phyloP scores from a whole-genome alignment of 2,797 vertebrate genomes.

The Neosilurus mollespiculum region DNA sequence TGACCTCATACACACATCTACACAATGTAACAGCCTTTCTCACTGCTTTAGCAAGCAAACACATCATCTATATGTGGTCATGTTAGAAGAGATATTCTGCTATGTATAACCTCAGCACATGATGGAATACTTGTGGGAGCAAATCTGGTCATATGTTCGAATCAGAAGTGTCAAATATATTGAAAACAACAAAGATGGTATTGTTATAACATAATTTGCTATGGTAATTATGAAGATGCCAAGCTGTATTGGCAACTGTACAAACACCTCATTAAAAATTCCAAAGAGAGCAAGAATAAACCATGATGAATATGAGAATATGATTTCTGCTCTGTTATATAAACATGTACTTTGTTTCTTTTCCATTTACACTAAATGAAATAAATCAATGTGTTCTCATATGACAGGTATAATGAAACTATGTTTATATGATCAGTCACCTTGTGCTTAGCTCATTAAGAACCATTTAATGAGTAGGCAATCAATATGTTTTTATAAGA shows the following conservation, averaged over 20 bases:
- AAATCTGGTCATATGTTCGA: background rate
- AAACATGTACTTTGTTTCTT: background rate
- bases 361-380: background rate
- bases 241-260: background rate
- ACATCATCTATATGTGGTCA: background rate
- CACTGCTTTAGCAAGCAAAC: background rate
- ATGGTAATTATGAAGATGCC: background rate
- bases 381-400: background rate
- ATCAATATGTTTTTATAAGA: background rate
- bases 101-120: constrained; percentile 8
- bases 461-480: background rate
- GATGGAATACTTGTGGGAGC: background rate
- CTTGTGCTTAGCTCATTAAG: background rate
- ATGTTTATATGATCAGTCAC: background rate
- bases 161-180: background rate
- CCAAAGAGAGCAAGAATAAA: background rate
- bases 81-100: background rate
- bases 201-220: background rate
- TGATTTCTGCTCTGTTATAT: background rate
- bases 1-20: constrained; percentile 47
- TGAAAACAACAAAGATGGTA: background rate
- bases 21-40: constrained; percentile 1
- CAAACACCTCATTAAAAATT: background rate
- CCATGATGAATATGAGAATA: background rate
- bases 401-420: background rate